Base-by-base conservation (phyloP, 37 sponge, comb jelly and placozoan genomes). In the Lycopodina hypogea region DNA sequence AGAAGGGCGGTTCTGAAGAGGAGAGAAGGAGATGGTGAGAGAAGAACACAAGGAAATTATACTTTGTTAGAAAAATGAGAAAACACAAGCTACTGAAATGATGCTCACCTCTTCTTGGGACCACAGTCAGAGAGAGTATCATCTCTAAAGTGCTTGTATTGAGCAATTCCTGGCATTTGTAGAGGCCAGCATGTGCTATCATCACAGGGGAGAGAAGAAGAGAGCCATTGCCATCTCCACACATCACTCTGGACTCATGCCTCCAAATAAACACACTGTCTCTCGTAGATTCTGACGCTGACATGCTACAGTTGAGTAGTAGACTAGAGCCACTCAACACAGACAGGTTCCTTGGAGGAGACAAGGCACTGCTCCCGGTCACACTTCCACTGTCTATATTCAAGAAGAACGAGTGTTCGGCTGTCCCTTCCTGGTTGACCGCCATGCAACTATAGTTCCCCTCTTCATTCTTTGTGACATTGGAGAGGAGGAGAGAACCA, bases 1-100 rank as follows among this genome's bases (percentile, higher is more conserved):
- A 76, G 42, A 52, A 76, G 21, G 76, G 76, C 19, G 76, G 76
- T 37, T 76, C 76, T 76, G 76, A 14, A 61, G 38, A 51, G 74
- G 30, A 18, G 28, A 21, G 50, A 32, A 35, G 19, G 38, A 28
- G 60, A 17, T 3, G 60, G 12, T 6, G 28, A 28, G 48, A 45
- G 48, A 12, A 12, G 48, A 45, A 9, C 8, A 9, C 9, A 12
- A 45, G 48, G 48, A 45, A 45, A 4, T 45, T 4, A 9, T 45
- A 12, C 8, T 12, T 4, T 4, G 48, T 45, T 45, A 45, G 14
- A 4, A 14, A 18, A 18, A 24, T 14, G 59, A 14, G 23, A 24
- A 36, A 34, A 18, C 3, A 3, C 4, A 30, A 4, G 41, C 11
- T 1, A 15, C 2, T n/a, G 11, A n/a, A 23, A 17, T 37, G 8